Evolutionary conservation across 2,113 vertebrate genomes (phyloP), one percentile per base, ranked within the genome.

Genomic region (Chaetops frenatus): DNA sequence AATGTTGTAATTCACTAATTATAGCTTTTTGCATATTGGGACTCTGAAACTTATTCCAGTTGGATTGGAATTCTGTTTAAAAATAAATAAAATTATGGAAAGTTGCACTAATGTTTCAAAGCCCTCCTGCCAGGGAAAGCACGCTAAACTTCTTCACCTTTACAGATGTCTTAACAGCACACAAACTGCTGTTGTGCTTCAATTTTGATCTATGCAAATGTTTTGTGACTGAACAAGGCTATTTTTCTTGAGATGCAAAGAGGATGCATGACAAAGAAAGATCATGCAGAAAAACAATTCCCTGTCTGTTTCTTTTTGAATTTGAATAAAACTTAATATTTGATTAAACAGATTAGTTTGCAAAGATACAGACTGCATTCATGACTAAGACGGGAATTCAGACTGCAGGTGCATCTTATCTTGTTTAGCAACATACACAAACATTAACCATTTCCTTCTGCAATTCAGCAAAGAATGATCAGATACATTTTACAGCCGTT

Each of bases 311-410:
- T 98, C 98, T 98, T 98, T 96, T 54, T 79, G 79, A 90, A 98
- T 98, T 98, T 98, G 98, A 98, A 98, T 98, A 98, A 98, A 98
- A 98, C 98, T 98, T 98, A 98, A 95, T 98, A 98, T 98, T 98
- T 98, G 98, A 98, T 98, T 98, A 98, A 98, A 98, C 83, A 91
- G 97, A 97, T 98, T 97, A 97, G 98, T 98, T 98, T 98, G 97
- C 98, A 98, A 98, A 98, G 98, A 98, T 96, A 95, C 61, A 93
- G 96, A 93, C 97, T 92, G 81, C 81, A 94, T 95, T 95, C 96
- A 94, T 84, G 83, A 88, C 92, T 73, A 97, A 98, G 98, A 97
- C 21, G 74, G 35, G 94, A 92, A 81, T 94, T 96, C 86, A 70
- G 73, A 80, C 82, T 90, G 92, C 97, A 98, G 98, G 98, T 98